Conservation (phyloP, 2,113 vertebrate genomes). For the Clarias macrocephalus region DNA sequence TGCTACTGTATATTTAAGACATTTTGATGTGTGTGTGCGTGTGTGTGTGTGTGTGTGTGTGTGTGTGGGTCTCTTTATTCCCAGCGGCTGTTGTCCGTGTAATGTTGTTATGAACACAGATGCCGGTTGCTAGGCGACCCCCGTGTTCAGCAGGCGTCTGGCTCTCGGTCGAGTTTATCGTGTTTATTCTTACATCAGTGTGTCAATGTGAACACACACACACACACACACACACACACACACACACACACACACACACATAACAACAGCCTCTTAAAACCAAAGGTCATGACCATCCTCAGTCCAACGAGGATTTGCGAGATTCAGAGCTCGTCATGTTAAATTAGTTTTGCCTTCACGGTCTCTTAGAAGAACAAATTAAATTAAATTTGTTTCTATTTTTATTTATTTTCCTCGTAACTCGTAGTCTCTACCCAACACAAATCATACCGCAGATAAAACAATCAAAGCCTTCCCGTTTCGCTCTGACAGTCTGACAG, state of each 20-base stretch:
- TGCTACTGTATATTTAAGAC: background rate
- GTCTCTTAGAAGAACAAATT: background rate
- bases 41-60: constrained; percentile 32
- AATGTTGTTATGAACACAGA: constrained; percentile 67
- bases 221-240: constrained; percentile 36
- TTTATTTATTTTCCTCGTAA: too few relatives aligned
- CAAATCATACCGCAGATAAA: background rate
- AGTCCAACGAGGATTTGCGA: background rate
- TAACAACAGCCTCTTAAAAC: constrained; percentile 21
- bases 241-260: background rate
- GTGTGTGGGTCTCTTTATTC: constrained; percentile 45
- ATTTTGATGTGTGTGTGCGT: constrained; percentile 20
- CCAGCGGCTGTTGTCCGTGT: constrained; percentile 55
- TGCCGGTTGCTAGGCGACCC: constrained; percentile 60
- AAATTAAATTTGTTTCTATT: too few relatives aligned
- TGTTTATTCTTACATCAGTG: constrained; percentile 55
- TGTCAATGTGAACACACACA: background rate
- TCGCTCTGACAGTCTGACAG: background rate
- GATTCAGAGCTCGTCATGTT: background rate
- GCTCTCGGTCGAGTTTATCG: constrained; percentile 60
- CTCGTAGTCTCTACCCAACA: too few relatives aligned
- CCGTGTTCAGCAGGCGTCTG: constrained; percentile 49
- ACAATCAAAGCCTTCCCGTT: background rate
- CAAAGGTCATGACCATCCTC: constrained; percentile 8
- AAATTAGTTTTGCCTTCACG: background rate